Evolutionary conservation across 1,140 invertebrate genomes (phyloP), one percentile per base, ranked within the genome.

Genomic region (Listronotus bonariensis): DNA sequence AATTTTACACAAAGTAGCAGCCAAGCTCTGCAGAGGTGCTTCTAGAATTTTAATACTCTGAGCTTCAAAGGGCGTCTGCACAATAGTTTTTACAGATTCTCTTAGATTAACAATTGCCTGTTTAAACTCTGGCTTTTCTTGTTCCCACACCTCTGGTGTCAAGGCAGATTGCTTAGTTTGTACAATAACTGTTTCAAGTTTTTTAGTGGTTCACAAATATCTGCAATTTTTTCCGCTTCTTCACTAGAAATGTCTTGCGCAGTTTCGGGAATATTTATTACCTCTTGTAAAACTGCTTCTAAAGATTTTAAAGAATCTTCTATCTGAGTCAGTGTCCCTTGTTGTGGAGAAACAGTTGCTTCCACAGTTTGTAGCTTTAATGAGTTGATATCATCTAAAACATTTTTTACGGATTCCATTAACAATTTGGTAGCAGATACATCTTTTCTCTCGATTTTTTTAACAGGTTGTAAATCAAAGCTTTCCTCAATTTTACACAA

Each of bases 361-460:
- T 64, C 61, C 32, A 56, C 43, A n/a, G 52, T 43, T 52, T 66
- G n/a, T 26, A n/a, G 51, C 46, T 68, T 61, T 14, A 68, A 65
- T 15, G 42, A 20, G 11, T 51, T n/a, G 32, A 58, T 34, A 18
- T 52, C 48, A 38, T 12, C 18, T 20, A 26, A 53, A 31, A 51
- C 11, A 15, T 38, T n/a, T 38, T 57, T 7, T 6, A 58, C 14
- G 3, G 41, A 31, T 53, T 67, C 56, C 6, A 32, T 12, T 42
- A 54, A 36, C 34, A 26, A 11, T 34, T 48, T 55, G 0, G 43
- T 17, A 45, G 17, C 11, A 0, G n/a, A 15, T 10, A 32, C 51
- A 34, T 58, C 55, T 43, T 65, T 51, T 60, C 57, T 49, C 17
- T 43, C 31, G 9, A 32, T 5, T n/a, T 42, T n/a, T 42, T 42